These are phyloP conservation scores for Vanessa tameamea DNA, from an alignment of 1,140 invertebrate genomes.

Conservation along the genomic window DNA sequence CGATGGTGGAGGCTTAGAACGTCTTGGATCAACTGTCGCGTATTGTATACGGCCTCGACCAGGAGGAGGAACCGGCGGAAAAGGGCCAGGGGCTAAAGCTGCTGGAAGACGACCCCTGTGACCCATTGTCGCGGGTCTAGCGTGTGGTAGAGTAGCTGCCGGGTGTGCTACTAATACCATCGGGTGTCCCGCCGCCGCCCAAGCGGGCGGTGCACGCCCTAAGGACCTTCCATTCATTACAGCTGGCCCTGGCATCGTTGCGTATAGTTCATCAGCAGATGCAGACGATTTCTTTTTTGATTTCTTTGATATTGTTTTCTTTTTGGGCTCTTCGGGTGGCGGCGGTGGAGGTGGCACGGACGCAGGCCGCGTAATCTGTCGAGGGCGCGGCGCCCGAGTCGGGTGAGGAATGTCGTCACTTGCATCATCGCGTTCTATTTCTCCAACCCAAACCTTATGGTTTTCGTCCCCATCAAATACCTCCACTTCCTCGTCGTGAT, in stretches of 20 bases:
- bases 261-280: conserved; percentile 71
- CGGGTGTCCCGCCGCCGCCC: conserved; percentile 78
- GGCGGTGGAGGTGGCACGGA: conserved; percentile 89
- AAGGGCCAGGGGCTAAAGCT: conserved; percentile 56
- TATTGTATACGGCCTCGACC: conserved; percentile 81
- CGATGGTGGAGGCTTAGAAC: conserved; percentile 87
- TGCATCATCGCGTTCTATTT: conserved; percentile 86
- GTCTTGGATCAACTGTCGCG: conserved; percentile 85
- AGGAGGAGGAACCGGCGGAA: conserved; percentile 79
- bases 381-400: conserved; percentile 87
- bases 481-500: conserved; percentile 87
- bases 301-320: conserved; percentile 79
- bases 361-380: conserved; percentile 89
- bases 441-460: conserved; percentile 94
- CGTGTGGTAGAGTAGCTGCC: conserved; percentile 80
- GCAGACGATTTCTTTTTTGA: conserved; percentile 78
- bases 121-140: conserved; percentile 62
- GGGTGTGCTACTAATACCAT: conserved; percentile 81
- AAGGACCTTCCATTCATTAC: conserved; percentile 80
- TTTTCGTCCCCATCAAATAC: conserved; percentile 95
- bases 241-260: conserved; percentile 66
- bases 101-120: conserved; percentile 64
- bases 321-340: conserved; percentile 84
- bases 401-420: conserved; percentile 89
- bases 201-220: conserved; percentile 70